Conservation (phyloP, 2,888 invertebrate genomes). For the Calameuta pallipes region DNA sequence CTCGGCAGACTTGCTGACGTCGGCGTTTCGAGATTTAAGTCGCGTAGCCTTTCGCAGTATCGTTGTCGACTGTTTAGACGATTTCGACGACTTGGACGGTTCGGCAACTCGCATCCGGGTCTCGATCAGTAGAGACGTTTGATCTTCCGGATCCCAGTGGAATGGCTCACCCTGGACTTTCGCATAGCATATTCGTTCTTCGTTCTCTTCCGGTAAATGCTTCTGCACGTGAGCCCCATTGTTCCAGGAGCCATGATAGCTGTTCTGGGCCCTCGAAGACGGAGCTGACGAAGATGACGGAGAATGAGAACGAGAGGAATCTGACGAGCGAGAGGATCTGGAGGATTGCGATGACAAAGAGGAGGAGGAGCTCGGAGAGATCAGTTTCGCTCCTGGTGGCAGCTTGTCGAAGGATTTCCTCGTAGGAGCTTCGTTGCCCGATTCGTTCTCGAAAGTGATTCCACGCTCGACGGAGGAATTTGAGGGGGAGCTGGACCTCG, state of each 20-base stretch:
- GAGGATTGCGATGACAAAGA: constrained; percentile 21
- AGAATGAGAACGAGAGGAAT: no score
- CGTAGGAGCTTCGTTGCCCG: constrained; percentile 53
- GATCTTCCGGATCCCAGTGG: not conserved
- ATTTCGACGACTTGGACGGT: constrained; percentile 23
- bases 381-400: constrained; percentile 6
- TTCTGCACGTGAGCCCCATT: no score
- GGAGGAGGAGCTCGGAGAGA: constrained; percentile 33
- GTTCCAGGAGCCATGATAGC: not conserved
- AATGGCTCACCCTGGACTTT: not conserved
- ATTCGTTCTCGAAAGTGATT: constrained; percentile 49
- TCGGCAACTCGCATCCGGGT: no score
- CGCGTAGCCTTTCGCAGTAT: constrained; percentile 50
- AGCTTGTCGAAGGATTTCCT: constrained; percentile 40
- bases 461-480: constrained; percentile 42
- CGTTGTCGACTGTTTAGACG: constrained; percentile 32
- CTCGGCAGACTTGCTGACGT: constrained; percentile 57
- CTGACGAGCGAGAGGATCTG: no score
- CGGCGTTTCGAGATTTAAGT: constrained; percentile 50
- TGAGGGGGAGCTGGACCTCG: constrained; percentile 34
- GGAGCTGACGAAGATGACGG: no score
- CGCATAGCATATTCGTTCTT: no score
- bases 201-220: no score
- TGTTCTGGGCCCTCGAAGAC: no score
- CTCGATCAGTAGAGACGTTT: not conserved